phyloP scores from a whole-genome alignment of 2,797 vertebrate genomes.

The Lutjanus argentimaculatus region DNA sequence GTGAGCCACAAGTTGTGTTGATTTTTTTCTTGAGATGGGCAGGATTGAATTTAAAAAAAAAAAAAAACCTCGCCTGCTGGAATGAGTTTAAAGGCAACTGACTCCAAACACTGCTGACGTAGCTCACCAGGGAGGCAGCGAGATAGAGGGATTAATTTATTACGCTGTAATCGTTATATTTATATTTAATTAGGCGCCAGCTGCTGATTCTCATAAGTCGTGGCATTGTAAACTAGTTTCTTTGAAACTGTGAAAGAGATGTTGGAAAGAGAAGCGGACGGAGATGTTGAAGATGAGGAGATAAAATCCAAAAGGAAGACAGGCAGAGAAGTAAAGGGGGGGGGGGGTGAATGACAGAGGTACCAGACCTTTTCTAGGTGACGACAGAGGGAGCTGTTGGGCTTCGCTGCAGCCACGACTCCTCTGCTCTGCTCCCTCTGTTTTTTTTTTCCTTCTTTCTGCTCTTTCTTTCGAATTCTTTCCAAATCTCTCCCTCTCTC shows the following conservation, averaged over 20 bases:
- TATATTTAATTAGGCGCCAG: slow-evolving; percentile 67
- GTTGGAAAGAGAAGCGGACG: neutral
- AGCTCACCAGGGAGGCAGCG: slow-evolving; percentile 27
- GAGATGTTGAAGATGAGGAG: neutral
- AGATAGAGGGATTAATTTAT: slow-evolving; percentile 68
- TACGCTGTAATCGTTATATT: slow-evolving; percentile 64
- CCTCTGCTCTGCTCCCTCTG: slow-evolving; percentile 3
- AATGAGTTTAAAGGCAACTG: slow-evolving; percentile 37
- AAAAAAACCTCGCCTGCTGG: slow-evolving; percentile 1
- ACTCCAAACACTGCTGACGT: slow-evolving; percentile 35
- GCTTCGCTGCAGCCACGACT: slow-evolving; percentile 54
- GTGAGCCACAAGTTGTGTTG: slow-evolving; percentile 3
- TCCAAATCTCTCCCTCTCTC: slow-evolving; percentile 30
- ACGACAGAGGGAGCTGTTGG: slow-evolving; percentile 82
- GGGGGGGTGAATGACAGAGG: neutral
- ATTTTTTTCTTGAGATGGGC: slow-evolving; percentile 11
- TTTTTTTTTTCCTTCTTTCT: slow-evolving; percentile 10
- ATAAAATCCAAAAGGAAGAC: neutral
- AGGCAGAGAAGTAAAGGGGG: neutral
- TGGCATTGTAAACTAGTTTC: slow-evolving; percentile 18
- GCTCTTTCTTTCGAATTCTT: slow-evolving; percentile 51
- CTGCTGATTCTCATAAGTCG: slow-evolving; percentile 49
- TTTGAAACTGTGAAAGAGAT: slow-evolving; percentile 9
- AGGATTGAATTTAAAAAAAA: neutral
- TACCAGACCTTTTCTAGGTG: slow-evolving; percentile 15